Percentiles rank a stretch among this genome's conserved stretches.
Conservation (phyloP, 2,888 invertebrate species). For the Oxyteleia sp. region DNA sequence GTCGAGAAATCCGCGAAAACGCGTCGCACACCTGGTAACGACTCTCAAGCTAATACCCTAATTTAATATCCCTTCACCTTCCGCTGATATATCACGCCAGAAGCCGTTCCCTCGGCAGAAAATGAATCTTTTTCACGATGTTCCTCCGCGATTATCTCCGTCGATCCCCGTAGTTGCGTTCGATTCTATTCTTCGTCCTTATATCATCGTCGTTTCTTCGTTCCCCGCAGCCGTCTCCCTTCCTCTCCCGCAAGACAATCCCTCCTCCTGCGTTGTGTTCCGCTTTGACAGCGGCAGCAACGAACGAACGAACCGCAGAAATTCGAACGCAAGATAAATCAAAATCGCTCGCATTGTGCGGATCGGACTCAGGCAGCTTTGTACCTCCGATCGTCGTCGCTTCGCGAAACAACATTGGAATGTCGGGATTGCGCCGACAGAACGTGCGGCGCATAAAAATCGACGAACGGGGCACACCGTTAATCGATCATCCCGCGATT, state of each 20-base stretch:
- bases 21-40: constrained; percentile 25
- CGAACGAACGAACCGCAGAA: too few species aligned
- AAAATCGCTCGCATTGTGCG: too few species aligned
- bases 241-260: constrained; percentile 18
- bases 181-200: constrained; percentile 65
- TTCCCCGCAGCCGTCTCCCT: constrained; percentile 30
- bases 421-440: too few species aligned
- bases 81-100: constrained; percentile 53
- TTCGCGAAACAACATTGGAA: too few species aligned
- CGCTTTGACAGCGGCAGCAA: too few species aligned
- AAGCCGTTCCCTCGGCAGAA: constrained; percentile 30
- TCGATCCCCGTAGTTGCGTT: constrained; percentile 55
- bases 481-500: too few species aligned
- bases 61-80: constrained; percentile 55
- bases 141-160: constrained; percentile 58
- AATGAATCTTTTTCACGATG: constrained; percentile 62
- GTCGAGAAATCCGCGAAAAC: neutral
- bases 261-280: too few species aligned
- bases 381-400: too few species aligned
- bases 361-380: too few species aligned
- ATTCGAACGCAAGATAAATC: too few species aligned
- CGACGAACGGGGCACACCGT: too few species aligned
- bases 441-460: too few species aligned
- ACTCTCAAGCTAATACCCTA: constrained; percentile 54
- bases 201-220: constrained; percentile 36